Evolutionary conservation across 2,797 vertebrate genomes (phyloP).

Genomic region (Tamandua tetradactyla): DNA sequence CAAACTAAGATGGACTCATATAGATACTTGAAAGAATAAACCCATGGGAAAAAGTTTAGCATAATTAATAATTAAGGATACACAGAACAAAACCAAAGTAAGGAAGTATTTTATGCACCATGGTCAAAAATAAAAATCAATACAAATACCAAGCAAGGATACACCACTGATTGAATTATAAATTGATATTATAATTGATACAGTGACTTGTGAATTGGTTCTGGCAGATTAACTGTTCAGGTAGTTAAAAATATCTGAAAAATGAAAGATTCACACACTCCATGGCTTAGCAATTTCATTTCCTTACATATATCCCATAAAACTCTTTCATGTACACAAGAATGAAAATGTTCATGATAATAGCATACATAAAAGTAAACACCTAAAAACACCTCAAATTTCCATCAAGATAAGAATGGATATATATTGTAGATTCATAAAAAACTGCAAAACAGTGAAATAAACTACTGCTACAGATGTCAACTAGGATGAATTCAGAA

Average conservation of each 20-base stretch:
- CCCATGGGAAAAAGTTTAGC: background rate
- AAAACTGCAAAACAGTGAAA: background rate
- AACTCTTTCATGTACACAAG: background rate
- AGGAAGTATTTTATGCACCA: background rate
- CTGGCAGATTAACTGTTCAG: too few relatives aligned
- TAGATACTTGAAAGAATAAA: background rate
- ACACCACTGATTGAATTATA: background rate
- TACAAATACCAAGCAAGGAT: background rate
- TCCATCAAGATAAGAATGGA: background rate
- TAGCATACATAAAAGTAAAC: background rate
- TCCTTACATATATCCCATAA: background rate
- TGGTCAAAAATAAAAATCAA: background rate
- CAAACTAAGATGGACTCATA: too few relatives aligned
- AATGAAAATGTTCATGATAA: background rate
- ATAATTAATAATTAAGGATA: background rate
- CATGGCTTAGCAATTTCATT: background rate
- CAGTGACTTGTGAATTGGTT: background rate
- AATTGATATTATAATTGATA: background rate
- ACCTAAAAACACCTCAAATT: background rate
- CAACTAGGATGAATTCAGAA: background rate
- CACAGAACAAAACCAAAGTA: background rate
- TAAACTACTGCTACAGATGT: background rate
- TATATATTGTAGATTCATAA: background rate
- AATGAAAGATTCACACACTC: background rate
- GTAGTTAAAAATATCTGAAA: too few relatives aligned